A percentile compares a stretch with the other conserved stretches of the same genome.
Conservation (phyloP, 1,140 invertebrate genomes). For the Drosophila nannoptera region DNA sequence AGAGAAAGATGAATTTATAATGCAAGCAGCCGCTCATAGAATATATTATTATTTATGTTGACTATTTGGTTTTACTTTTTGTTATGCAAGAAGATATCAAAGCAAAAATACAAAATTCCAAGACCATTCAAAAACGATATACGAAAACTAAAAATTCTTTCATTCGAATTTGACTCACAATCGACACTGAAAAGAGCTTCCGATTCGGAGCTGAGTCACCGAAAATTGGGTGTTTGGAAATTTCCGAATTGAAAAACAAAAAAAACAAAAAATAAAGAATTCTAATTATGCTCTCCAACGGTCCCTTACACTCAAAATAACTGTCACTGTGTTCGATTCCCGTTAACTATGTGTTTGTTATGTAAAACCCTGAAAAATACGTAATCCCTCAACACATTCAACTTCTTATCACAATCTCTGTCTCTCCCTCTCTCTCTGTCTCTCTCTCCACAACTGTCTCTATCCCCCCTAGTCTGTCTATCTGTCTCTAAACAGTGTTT, state of each 20-base stretch:
- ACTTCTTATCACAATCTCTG: slow-evolving; percentile 44
- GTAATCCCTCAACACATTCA: slow-evolving; percentile 44
- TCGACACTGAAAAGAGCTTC: slow-evolving; percentile 52
- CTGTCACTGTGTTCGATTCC: slow-evolving; percentile 58
- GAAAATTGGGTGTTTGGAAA: slow-evolving; percentile 14
- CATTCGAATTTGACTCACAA: slow-evolving; percentile 65
- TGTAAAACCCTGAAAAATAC: slow-evolving; percentile 45
- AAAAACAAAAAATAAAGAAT: neutral
- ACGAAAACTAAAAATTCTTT: slow-evolving; percentile 21
- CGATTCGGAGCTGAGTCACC: slow-evolving; percentile 54
- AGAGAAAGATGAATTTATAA: slow-evolving; percentile 51
- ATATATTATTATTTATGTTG: neutral
- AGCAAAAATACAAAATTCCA: slow-evolving; percentile 72
- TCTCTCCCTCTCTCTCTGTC: slow-evolving; percentile 1
- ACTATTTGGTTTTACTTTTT: slow-evolving; percentile 9
- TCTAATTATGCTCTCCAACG: slow-evolving; percentile 26
- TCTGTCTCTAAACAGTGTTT: slow-evolving; percentile 32
- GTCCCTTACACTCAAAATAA: slow-evolving; percentile 44
- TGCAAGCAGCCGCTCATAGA: slow-evolving; percentile 53
- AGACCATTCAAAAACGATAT: slow-evolving; percentile 37
- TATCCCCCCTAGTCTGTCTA: slow-evolving; percentile 26
- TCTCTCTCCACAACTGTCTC: neutral
- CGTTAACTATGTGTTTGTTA: slow-evolving; percentile 68
- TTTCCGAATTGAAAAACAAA: slow-evolving; percentile 8
- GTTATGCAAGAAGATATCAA: slow-evolving; percentile 68